Evolutionary conservation across 2,113 vertebrate genomes (phyloP).

Genomic region (Garra rufa): DNA sequence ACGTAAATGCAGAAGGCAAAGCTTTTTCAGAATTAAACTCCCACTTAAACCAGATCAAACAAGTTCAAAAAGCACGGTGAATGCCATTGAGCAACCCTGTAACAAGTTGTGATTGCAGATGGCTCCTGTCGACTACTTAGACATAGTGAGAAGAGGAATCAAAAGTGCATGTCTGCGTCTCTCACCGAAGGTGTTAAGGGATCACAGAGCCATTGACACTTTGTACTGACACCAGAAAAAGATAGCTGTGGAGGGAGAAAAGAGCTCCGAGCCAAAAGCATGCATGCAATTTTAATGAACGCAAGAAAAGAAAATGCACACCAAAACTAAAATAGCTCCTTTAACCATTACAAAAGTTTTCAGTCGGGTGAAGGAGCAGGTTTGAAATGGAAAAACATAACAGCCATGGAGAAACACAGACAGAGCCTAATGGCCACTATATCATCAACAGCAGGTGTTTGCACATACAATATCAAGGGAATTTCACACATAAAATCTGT

Average conservation of each 20-base stretch:
- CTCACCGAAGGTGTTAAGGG: constrained; percentile 28
- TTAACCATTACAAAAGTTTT: constrained; percentile 13
- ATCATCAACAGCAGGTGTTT: constrained; percentile 33
- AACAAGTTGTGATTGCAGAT: constrained; percentile 20
- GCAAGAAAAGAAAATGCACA: neutral
- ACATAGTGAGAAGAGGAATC: constrained; percentile 23
- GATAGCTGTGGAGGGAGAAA: neutral
- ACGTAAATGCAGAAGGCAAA: neutral
- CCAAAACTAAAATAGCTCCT: neutral
- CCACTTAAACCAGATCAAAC: neutral
- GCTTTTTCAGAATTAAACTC: constrained; percentile 12
- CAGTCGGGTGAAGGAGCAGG: neutral
- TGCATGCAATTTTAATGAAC: constrained; percentile 34
- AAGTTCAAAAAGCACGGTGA: neutral
- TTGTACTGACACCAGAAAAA: constrained; percentile 23
- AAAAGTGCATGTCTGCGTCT: constrained; percentile 12
- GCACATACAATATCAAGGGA: neutral
- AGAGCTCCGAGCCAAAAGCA: constrained; percentile 11
- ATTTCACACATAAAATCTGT: constrained; percentile 15
- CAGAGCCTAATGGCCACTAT: constrained; percentile 18
- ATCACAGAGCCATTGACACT: constrained; percentile 34
- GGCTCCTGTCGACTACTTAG: neutral
- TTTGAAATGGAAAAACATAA: neutral
- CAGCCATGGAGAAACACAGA: neutral
- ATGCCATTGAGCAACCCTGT: constrained; percentile 4